Base-by-base conservation (phyloP, 2,888 invertebrate species). In the Zaprionus bogoriensis region DNA sequence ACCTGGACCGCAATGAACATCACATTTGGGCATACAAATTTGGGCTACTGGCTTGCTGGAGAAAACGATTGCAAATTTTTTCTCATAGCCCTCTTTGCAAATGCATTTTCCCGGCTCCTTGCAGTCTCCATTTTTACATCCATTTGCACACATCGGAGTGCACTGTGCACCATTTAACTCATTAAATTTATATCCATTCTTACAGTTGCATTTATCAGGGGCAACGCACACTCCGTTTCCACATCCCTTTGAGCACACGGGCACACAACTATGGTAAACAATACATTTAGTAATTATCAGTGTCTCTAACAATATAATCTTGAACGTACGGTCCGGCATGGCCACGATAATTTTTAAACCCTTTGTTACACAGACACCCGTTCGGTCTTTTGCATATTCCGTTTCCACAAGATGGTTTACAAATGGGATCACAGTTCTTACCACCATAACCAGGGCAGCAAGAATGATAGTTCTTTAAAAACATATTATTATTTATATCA, bases 221-320 rank as follows among this genome's bases (percentile, higher is more conserved):
- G n/a, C n/a, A n/a, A n/a, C n/a, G n/a, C n/a, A n/a, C n/a, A n/a
- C n/a, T n/a, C n/a, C n/a, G n/a, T n/a, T n/a, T n/a, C 2, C 2
- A 25, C 66, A 59, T 4, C 14, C 45, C 1, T 4, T n/a, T 1
- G 4, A 3, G 2, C 67, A 66, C 19, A 12, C 4, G 1, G 67
- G 67, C 10, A 59, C 39, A 48, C 67, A 66, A 7, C 66, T 59
- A 4, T 7, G 4, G 5, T n/a, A n/a, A 19, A 10, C 2, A 5
- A 19, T 30, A n/a, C n/a, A n/a, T n/a, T n/a, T n/a, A n/a, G n/a
- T n/a, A n/a, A n/a, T n/a, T n/a, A n/a, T n/a, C n/a, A n/a, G n/a
- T n/a, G n/a, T n/a, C n/a, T n/a, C n/a, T n/a, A n/a, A n/a, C n/a
- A n/a, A n/a, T n/a, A n/a, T n/a, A n/a, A n/a, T n/a, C n/a, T n/a